Evolutionary conservation across 2,797 vertebrate species (phyloP), one percentile per base, ranked within the genome.

Genomic region (Lindbergichthys nudifrons): DNA sequence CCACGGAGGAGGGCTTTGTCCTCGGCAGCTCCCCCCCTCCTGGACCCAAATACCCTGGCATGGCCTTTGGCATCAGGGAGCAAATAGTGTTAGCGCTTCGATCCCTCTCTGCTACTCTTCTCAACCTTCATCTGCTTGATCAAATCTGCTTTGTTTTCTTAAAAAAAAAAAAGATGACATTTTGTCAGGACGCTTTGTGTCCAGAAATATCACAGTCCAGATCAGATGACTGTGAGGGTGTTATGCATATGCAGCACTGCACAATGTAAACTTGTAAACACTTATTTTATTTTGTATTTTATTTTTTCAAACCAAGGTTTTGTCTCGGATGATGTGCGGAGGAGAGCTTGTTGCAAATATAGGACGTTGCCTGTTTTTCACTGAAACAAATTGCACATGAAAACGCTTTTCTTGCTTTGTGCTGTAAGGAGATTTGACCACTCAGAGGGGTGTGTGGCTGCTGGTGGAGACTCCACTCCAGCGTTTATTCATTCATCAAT

Each of bases 21-120:
- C 79, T 81, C n/a, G 91, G 92, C 93, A 93, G 93, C 90, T 91
- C 87, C 82, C 87, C 85, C 78, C 80, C 83, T 86, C 86, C 81
- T 79, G 79, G 80, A 85, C 75, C 83, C 79, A 65, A 74, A 73
- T 71, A 75, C 59, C 80, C 76, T 84, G 81, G 83, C 81, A 88
- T 91, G 90, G 88, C 84, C 83, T 87, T 79, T 84, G 86, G 86
- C 89, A 87, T 85, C 83, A 85, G 83, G 87, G 88, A 87, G 81
- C 81, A 84, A 65, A 82, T 80, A 80, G 84, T 83, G 84, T 84
- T 79, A 70, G 36, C 16, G 16, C 80, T 81, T 81, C 53, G 65
- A 46, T 75, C 68, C 19, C 39, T 52, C 73, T 61, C 63, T 41
- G 51, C 48, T 74, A 46, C 43, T 76, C 61, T 52, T 42, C 70